A percentile compares a stretch with the other conserved stretches of the same genome.
phyloP scores from a whole-genome alignment of 2,113 vertebrate genomes.

The Aldabrachelys gigantea region DNA sequence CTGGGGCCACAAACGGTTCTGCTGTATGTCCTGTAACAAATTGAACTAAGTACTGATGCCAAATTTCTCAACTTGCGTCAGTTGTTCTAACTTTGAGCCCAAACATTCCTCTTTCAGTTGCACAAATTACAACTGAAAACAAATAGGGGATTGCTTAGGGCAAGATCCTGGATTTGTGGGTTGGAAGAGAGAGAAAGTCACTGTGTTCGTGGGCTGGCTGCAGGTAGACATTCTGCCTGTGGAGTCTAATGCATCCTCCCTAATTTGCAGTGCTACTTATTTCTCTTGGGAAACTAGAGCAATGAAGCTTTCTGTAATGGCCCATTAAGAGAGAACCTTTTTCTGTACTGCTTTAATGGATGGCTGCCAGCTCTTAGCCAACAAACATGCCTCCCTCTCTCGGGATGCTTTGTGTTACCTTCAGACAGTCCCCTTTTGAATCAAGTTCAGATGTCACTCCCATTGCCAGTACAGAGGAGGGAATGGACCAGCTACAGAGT shows the following conservation, averaged over 20 bases:
- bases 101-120: background rate
- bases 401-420: background rate
- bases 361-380: background rate
- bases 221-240: background rate
- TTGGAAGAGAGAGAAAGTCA: background rate
- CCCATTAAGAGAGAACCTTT: background rate
- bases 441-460: background rate
- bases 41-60: background rate
- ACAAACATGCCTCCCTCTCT: background rate
- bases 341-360: background rate
- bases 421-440: background rate
- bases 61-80: background rate
- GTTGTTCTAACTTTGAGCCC: background rate
- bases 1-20: background rate
- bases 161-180: constrained; percentile 4
- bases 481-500: background rate
- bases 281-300: background rate
- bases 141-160: background rate
- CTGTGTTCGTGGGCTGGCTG: background rate
- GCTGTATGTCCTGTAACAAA: background rate
- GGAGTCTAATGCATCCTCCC: background rate
- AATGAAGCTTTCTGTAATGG: background rate
- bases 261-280: background rate
- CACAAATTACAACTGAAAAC: background rate
- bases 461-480: background rate